Evolutionary conservation across 2,888 invertebrate species (phyloP), one percentile per base, ranked within the genome.

Genomic region (Subacronicta megacephala): DNA sequence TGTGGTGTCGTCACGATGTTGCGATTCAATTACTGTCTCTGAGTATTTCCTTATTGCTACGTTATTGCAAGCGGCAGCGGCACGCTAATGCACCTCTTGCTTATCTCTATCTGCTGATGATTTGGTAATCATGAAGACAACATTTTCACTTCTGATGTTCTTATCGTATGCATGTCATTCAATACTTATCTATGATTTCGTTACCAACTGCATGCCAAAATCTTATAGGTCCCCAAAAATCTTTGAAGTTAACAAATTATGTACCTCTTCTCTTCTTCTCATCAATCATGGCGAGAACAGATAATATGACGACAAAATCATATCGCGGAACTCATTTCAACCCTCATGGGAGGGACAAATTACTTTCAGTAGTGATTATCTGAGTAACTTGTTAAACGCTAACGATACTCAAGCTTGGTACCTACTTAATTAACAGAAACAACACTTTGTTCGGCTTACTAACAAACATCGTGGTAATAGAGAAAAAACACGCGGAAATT

Each of bases 401-500:
- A 3, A 26, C 9, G 23, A 26, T 29, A 36, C 16, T 5, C 7
- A 42, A 23, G 3, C 16, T 43, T 41, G 42, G 46, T 31, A 33
- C n/a, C n/a, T n/a, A 52, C 44, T 26, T 7, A 29, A 17, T 17
- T 40, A 51, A 55, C 56, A 63, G 29, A 2, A 9, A 37, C n/a
- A 15, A n/a, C 0, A 31, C 33, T 54, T 68, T 72, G 57, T 70
- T 66, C 38, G 26, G 15, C 35, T 41, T 10, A 42, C 17, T 44
- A 10, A 45, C 35, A 41, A 51, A 55, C 26, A 42, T 36, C 31
- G 49, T 58, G 46, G 46, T 51, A 51, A 44, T 64, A 44, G 41
- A 38, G 16, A 67, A 74, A 79, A 77, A 77, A 72, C n/a, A 67
- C 46, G 51, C 80, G 82, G 81, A 84, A 81, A 78, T 69, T 52